phyloP scores from a whole-genome alignment of 1,140 invertebrate genomes.

The Musca domestica region DNA sequence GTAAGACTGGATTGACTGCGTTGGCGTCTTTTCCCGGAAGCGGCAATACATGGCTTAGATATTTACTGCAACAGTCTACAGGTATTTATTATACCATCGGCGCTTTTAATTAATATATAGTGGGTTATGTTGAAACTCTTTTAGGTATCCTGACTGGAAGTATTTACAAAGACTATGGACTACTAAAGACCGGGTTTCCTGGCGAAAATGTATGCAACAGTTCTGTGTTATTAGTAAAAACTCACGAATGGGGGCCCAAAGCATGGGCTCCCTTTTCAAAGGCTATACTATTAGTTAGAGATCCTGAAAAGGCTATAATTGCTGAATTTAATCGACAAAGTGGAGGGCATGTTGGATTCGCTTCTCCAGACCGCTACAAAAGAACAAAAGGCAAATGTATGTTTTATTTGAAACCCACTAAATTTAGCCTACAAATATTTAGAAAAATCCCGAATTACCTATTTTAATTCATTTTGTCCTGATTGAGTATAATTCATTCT shows the following conservation, averaged over 20 bases:
- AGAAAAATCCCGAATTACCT: no score
- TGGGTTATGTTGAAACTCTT: background rate
- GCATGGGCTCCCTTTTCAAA: constrained; percentile 63
- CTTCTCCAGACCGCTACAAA: constrained; percentile 63
- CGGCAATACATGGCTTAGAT: constrained; percentile 78
- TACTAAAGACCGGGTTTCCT: constrained; percentile 73
- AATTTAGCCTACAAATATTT: background rate
- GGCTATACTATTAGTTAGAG: constrained; percentile 68
- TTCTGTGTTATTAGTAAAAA: constrained; percentile 77
- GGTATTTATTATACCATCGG: constrained; percentile 59
- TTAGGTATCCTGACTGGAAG: constrained; percentile 72
- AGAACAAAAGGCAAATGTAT: constrained; percentile 63
- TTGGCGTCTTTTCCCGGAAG: constrained; percentile 75
- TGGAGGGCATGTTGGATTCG: constrained; percentile 70
- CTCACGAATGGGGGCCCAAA: constrained; percentile 69
- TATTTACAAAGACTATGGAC: constrained; percentile 74
- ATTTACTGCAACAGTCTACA: constrained; percentile 73
- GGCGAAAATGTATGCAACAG: constrained; percentile 73
- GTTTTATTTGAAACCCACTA: constrained; percentile 29
- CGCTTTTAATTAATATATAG: no score
- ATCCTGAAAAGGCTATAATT: constrained; percentile 69
- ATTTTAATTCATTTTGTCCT: no score
- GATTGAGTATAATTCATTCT: no score
- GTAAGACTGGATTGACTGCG: constrained; percentile 55
- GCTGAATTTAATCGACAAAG: constrained; percentile 72